Base-by-base conservation (phyloP, 2,797 vertebrate genomes). In the Chromis chromis region DNA sequence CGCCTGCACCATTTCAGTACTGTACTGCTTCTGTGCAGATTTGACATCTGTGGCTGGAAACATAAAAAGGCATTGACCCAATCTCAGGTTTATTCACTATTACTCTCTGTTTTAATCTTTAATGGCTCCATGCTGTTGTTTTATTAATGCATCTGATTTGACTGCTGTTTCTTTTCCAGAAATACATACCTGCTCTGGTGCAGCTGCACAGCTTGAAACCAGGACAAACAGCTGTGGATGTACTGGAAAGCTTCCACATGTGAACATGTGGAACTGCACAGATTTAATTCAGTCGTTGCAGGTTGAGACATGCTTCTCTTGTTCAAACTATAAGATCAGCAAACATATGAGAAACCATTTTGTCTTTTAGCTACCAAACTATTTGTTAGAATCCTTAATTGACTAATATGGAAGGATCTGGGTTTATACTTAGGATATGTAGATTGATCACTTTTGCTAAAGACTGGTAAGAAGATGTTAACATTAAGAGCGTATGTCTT, bases 71-170 rank as follows among this genome's bases (percentile, higher is more conserved):
- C 25, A 61, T 25, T n/a, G 24, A n/a, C 53, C 22, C 16, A 14
- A 49, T 53, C 50, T 64, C 39, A 22, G 21, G 31, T 58, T 77
- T 55, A 68, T 69, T 68, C 70, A 46, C 36, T 56, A 25, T 63
- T 44, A 36, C 65, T 42, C 24, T 66, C 8, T 21, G 28, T 64
- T 65, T 79, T 65, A 74, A 78, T 72, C 33, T 84, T 81, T 71
- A 61, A 83, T 81, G 46, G 13, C 16, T 65, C 28, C 22, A 21
- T 44, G 5, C 61, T 62, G 46, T 52, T 76, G 50, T 71, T 82
- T 74, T 77, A 84, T 72, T 79, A 21, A 72, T 72, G 42, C 17
- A 4, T 61, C 54, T 73, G 13, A 55, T 72, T 69, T 57, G 48
- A 65, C 52, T 57, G 53, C 56, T 42, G 53, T 54, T 65, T 79